Conservation (phyloP, 2,888 invertebrate species). For the Bimastos eiseni region DNA sequence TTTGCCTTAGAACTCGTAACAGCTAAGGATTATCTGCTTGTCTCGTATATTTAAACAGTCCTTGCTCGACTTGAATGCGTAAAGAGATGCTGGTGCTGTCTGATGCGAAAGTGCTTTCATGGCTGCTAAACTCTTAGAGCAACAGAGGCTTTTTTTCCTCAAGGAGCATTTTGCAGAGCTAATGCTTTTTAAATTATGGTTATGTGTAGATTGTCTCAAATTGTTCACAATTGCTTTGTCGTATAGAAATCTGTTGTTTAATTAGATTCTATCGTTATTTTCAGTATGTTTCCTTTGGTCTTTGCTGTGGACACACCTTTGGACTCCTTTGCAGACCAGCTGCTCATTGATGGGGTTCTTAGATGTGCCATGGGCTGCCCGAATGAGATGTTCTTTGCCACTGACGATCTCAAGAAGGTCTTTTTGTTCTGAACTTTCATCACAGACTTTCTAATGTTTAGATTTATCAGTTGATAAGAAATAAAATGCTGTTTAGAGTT, state of each 20-base stretch:
- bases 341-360: background rate
- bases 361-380: background rate
- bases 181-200: background rate
- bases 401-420: background rate
- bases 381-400: background rate
- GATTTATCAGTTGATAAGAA: background rate
- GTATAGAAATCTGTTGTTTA: background rate
- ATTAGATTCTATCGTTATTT: background rate
- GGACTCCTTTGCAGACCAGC: background rate
- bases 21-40: too few species aligned
- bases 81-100: background rate
- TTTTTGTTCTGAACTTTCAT: background rate
- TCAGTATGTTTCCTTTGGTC: constrained; percentile 20
- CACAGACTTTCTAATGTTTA: background rate
- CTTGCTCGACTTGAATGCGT: background rate
- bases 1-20: too few species aligned
- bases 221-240: background rate
- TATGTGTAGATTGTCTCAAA: background rate
- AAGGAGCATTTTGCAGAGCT: background rate
- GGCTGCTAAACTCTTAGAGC: background rate
- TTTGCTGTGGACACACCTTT: background rate
- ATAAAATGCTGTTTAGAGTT: background rate
- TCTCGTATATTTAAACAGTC: too few species aligned
- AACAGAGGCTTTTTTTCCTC: background rate
- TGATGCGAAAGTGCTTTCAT: background rate